Base-by-base conservation (phyloP, 2,888 invertebrate species). In the Callosobruchus maculatus region DNA sequence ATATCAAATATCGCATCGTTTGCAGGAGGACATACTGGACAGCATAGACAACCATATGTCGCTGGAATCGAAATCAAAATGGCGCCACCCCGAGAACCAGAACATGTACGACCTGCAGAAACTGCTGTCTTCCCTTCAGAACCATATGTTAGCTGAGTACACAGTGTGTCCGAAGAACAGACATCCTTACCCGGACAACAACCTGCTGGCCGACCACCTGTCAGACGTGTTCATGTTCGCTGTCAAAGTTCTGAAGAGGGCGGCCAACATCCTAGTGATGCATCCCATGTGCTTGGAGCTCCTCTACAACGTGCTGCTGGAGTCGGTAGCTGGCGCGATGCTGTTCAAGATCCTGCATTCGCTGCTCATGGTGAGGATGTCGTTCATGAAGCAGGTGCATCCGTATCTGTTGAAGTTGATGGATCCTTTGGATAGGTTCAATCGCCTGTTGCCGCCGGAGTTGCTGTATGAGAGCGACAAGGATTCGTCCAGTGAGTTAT, bases 251-350 rank as follows among this genome's bases (percentile, higher is more conserved):
- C 83, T 86, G 74, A 83, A 81, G 5, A 85, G 84, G 76, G 84
- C 86, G 5, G 81, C 84, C 0, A 80, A 82, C 49, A 85, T 88
- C 68, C 77, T 88, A n/a, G 84, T 84, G 74, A 79, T 79, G 30
- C 82, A 86, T 78, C 86, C 87, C 0, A 76, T 81, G 18, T 83
- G 85, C 76, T 80, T 88, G 76, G 86, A 88, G 76, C 81, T 88
- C 75, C 82, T 88, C 31, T 87, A 87, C 77, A 87, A 88, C 78
- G 87, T 90, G 5, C 81, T 91, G 74, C 87, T 89, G 78, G 86
- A 88, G 76, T 91, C 91, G 0, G 87, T 90, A 13, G 88, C 89
- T 4, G 91, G 91, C 0, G 87, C 89, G 7, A 90, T 91, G 88
- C 81, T 91, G 76, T 88, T 89, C 26, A 89, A 90, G 81, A 86